Evolutionary conservation across 1,140 invertebrate species (phyloP).

Genomic region (Arion vulgaris): DNA sequence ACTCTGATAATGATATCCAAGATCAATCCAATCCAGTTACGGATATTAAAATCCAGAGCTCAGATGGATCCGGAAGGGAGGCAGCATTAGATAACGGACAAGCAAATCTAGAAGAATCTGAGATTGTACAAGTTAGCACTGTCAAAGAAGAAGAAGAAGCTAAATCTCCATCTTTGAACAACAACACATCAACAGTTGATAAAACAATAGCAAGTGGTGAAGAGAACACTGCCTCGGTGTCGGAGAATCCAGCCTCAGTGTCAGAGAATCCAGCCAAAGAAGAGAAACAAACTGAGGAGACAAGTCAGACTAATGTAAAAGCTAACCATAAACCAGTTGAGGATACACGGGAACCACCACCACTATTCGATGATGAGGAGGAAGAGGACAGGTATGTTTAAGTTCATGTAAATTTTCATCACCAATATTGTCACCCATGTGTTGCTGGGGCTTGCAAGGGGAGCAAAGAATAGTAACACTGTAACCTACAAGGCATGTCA

Average conservation of each 20-base stretch:
- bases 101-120: background rate
- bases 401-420: background rate
- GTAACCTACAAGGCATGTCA: too few relatives aligned
- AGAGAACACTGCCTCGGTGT: background rate
- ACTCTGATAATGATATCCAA: constrained; percentile 38
- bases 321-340: constrained; percentile 23
- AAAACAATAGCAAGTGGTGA: background rate
- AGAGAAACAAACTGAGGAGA: background rate
- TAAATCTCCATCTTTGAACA: background rate
- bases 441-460: too few relatives aligned
- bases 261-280: background rate
- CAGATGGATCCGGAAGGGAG: constrained; percentile 30
- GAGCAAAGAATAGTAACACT: too few relatives aligned
- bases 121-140: background rate
- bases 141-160: background rate
- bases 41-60: constrained; percentile 34
- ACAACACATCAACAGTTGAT: background rate
- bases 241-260: background rate
- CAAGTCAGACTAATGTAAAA: background rate
- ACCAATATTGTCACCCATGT: too few relatives aligned
- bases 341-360: constrained; percentile 53
- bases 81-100: constrained; percentile 9
- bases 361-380: constrained; percentile 54
- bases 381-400: constrained; percentile 48
- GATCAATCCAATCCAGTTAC: constrained; percentile 33